Evolutionary conservation across 2,113 vertebrate species (phyloP).

Genomic region (Manacus vitellinus): DNA sequence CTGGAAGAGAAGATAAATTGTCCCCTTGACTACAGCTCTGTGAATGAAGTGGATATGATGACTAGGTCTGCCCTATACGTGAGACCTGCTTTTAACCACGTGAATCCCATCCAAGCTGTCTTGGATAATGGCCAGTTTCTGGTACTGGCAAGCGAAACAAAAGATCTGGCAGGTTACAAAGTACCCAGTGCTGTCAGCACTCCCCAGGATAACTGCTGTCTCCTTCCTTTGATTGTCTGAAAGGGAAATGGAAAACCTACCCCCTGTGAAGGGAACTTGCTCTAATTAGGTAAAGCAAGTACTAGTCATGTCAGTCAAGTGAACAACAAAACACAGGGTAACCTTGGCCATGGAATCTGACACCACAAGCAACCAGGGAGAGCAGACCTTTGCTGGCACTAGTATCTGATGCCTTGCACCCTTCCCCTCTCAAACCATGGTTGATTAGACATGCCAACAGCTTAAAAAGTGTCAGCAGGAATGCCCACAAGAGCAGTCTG

Average conservation of each 20-base stretch:
- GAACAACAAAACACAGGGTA: neutral
- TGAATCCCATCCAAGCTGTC: neutral
- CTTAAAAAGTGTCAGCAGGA: neutral
- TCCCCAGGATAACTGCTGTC: neutral
- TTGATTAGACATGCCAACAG: neutral
- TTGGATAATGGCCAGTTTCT: neutral
- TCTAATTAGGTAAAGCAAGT: neutral
- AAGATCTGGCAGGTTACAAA: neutral
- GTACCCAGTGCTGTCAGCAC: neutral
- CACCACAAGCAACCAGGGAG: neutral
- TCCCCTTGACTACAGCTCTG: neutral
- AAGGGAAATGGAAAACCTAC: neutral
- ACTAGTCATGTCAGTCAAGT: neutral
- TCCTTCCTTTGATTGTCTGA: neutral
- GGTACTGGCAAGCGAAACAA: neutral
- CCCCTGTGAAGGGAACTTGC: neutral
- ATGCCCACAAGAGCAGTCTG: neutral
- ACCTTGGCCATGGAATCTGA: neutral
- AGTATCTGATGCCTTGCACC: neutral
- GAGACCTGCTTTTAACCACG: neutral
- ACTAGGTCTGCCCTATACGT: neutral
- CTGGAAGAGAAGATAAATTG: neutral
- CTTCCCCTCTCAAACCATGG: neutral
- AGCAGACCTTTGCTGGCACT: neutral
- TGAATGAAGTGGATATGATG: neutral